phyloP scores from a whole-genome alignment of 1,140 invertebrate genomes.

The Temnothorax longispinosus region DNA sequence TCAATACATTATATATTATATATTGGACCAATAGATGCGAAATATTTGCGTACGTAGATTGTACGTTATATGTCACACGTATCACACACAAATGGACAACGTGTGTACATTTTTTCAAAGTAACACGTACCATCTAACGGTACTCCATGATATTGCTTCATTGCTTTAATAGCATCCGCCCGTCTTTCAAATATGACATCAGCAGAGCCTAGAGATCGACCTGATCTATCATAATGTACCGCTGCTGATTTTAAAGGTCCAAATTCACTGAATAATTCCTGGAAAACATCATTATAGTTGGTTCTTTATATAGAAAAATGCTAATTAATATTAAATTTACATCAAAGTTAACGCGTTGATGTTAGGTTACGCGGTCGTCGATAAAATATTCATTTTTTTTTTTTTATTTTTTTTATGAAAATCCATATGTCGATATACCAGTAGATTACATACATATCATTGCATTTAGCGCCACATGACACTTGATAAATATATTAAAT shows the following conservation, averaged over 20 bases:
- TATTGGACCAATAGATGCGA: background rate
- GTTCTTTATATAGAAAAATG: background rate
- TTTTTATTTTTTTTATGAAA: background rate
- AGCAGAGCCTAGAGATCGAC: conserved; percentile 97
- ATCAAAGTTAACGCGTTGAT: background rate
- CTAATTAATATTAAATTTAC: background rate
- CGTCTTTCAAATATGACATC: conserved; percentile 98
- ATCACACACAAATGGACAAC: conserved; percentile 3
- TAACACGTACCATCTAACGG: conserved; percentile 93
- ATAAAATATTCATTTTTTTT: background rate
- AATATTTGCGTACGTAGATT: conserved; percentile 27
- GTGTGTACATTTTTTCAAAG: conserved; percentile 5
- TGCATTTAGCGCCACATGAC: background rate
- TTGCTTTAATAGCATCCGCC: conserved; percentile 96
- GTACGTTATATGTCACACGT: conserved; percentile 20
- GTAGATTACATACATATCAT: background rate
- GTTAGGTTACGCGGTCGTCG: background rate
- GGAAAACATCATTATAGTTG: conserved; percentile 64
- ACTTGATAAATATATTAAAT: background rate
- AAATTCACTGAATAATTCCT: conserved; percentile 99
- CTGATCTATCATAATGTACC: conserved; percentile 98
- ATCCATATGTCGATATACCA: background rate
- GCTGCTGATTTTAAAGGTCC: conserved; percentile 96
- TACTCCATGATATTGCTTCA: conserved; percentile 99
- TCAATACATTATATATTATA: conserved; percentile 54